Evolutionary conservation across 2,888 invertebrate genomes (phyloP), one percentile per base, ranked within the genome.

Genomic region (Polymixis lichenea): DNA sequence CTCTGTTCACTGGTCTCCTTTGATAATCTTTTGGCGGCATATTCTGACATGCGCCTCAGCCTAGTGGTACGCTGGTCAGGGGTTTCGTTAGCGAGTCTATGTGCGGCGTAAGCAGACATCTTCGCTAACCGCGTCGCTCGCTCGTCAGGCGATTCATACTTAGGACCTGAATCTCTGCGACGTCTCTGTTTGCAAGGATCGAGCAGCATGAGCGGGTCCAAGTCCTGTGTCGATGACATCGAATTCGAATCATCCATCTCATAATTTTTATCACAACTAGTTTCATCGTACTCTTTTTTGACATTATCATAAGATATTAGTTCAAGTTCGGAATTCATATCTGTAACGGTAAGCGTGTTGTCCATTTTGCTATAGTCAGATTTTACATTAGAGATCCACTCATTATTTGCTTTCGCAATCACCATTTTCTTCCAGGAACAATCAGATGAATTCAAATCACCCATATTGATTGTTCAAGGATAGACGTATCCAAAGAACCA

Each of bases 401-500:
- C 90, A 87, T 95, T 93, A 87, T 94, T 94, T 83, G 93, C 89
- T 91, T 94, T 95, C 70, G 94, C 92, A 90, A 95, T 93, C 89
- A 95, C 94, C 91, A 95, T 91, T 94, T 96, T 96, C 90, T 95
- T 95, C 95, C 95, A 95, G 77, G 95, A 94, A 92, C 92, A 90
- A 90, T 95, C 94, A 22, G 93, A 92, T 84, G 92, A 89, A 89
- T 88, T 90, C 46, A 92, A 89, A 89, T 96, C 95, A 96, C 93
- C 96, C 96, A 96, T 96, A 95, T 92, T 96, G 96, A 94, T 96
- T 96, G 90, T 96, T 96, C 87, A 95, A 87, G 74, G 96, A 96
- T 87, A 94, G 90, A 75, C 92, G 86, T 92, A 96, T 96, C 96
- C 96, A 95, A 88, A 96, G 93, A 92, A 96, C 91, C 96, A 96